Evolutionary conservation across 2,888 invertebrate genomes (phyloP), one percentile per base, ranked within the genome.

Genomic region (Lysandra coridon): DNA sequence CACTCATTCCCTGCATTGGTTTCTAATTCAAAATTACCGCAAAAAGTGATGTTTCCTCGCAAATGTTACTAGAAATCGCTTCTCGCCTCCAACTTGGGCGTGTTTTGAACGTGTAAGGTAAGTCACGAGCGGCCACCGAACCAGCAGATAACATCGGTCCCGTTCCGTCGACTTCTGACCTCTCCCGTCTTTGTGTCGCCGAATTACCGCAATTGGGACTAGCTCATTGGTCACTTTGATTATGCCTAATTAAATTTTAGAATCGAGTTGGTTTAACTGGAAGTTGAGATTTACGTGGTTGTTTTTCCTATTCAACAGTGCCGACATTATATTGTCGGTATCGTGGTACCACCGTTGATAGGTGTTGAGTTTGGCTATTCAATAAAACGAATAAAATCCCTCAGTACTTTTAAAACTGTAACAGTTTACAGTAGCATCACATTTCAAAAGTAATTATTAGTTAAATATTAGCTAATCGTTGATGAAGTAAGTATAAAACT

Each of bases 91-190:
- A 7, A 64, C 79, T 87, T 84, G 80, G 1, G 7, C 83, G 83
- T 78, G 30, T 79, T 69, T 81, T 82, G 80, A 84, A 88, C 92
- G 87, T 87, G 90, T 92, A 93, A 91, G 92, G 93, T 91, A 91
- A 93, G 94, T 93, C 94, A 94, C 93, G 93, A 94, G 86, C 88
- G 90, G 89, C 90, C 90, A 90, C 90, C 91, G 90, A 57, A 89
- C 91, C 92, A 88, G 90, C 89, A 88, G 94, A 94, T 94, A 93
- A 89, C 88, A 93, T 93, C 93, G 92, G 88, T 88, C 92, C 88
- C 88, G 86, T 91, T 87, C 88, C 88, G 86, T 86, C 85, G 92
- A 91, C 92, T 92, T 85, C 80, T 88, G 88, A 89, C 90, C 88
- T 87, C 85, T 86, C 85, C 75, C 75, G 75, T 53, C 76, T 76